Base-by-base conservation (phyloP, 2,888 invertebrate species). In the Sepioteuthis lessoniana region DNA sequence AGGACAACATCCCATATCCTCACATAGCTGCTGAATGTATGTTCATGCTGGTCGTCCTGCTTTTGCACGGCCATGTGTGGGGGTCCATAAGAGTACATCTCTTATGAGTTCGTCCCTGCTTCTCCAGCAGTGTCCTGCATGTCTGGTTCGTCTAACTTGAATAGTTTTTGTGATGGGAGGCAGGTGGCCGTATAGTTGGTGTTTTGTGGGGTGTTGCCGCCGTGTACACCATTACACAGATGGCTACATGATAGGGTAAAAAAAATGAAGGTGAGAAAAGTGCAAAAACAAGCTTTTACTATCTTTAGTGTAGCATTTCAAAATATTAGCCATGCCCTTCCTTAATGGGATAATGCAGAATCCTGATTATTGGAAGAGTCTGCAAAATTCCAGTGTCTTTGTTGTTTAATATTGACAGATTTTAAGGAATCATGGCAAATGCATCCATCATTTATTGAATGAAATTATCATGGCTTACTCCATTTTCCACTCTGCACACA, bases 341-440 rank as follows among this genome's bases (percentile, higher is more conserved):
- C 55, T 76, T 76, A 76, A 76, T 76, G 76, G 76, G 35, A 76
- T 76, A 76, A 76, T n/a, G 76, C n/a, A 76, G 16, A 76, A 76
- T 76, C 76, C 76, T 76, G n/a, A 76, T 76, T 76, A 76, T 76
- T n/a, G 76, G 76, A 35, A 76, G n/a, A 35, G 76, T 76, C n/a
- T 76, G n/a, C 13, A 76, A 76, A 76, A 76, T 76, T n/a, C n/a
- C n/a, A 76, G 76, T 76, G 76, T 76, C n/a, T 31, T 76, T 76
- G n/a, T 76, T 55, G 55, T 76, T n/a, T 76, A 76, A 76, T 76
- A n/a, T n/a, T 76, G n/a, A 76, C 76, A 76, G n/a, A 76, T 76
- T 76, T 76, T 76, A 25, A 13, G 76, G n/a, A 76, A 76, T 76
- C 76, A 76, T 76, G n/a, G 76, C 35, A 76, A 76, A 76, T 35